A percentile compares a stretch with the other conserved stretches of the same genome.
Conservation (phyloP, 1,140 invertebrate species). For the Caenorhabditis remanei region DNA sequence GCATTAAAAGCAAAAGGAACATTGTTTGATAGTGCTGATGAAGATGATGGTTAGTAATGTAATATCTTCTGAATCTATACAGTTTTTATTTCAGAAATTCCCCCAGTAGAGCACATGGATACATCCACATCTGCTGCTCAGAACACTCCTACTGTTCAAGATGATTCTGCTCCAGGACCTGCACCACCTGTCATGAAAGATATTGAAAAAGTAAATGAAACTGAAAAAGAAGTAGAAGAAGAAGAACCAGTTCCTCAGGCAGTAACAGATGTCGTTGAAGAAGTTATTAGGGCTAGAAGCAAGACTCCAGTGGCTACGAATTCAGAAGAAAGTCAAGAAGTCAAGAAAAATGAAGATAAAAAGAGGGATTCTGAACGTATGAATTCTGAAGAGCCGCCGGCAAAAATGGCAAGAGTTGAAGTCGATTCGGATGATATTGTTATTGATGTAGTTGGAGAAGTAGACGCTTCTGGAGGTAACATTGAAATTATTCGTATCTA, state of each 20-base stretch:
- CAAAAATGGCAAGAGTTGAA: background rate
- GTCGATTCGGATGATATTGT: background rate
- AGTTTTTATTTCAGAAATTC: background rate
- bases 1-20: background rate
- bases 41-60: background rate
- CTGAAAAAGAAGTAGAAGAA: background rate
- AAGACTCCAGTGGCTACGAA: background rate
- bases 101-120: background rate
- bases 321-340: background rate
- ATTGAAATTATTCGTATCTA: too few relatives aligned
- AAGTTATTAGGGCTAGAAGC: background rate
- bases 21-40: constrained; percentile 23
- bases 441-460: constrained; percentile 7
- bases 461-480: background rate
- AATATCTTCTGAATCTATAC: too few relatives aligned
- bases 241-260: background rate
- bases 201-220: background rate
- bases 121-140: background rate
- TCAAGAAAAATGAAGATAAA: background rate
- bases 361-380: background rate
- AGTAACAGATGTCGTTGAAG: constrained; percentile 13
- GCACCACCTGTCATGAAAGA: background rate
- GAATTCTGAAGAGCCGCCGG: background rate
- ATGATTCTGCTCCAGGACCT: background rate
- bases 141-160: background rate